Conservation (phyloP, 2,113 vertebrate species). For the Apeltes quadracus region DNA sequence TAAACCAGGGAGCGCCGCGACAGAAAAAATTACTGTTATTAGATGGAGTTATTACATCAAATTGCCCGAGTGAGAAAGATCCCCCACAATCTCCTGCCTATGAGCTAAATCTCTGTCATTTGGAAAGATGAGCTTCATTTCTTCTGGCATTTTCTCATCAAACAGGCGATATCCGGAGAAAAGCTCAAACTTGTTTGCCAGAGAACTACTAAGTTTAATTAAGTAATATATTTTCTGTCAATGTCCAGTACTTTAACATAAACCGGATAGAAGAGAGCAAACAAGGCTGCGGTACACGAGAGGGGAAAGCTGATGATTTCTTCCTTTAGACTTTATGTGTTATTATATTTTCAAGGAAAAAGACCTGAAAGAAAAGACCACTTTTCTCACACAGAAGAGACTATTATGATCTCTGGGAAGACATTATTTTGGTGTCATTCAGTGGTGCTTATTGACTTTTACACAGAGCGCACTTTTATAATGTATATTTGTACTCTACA, state of each 20-base stretch:
- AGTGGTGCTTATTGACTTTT: constrained; percentile 52
- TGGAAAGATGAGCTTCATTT: constrained; percentile 60
- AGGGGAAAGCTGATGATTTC: constrained; percentile 19
- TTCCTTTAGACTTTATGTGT: constrained; percentile 7
- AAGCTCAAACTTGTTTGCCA: constrained; percentile 15
- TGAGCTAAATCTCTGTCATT: constrained; percentile 63
- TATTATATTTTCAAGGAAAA: constrained; percentile 9
- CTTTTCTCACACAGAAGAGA: constrained; percentile 23
- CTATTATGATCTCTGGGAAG: constrained; percentile 52
- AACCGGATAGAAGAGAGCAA: constrained; percentile 18
- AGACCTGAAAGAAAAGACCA: neutral
- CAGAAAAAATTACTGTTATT: constrained; percentile 76
- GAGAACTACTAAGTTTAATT: constrained; percentile 7
- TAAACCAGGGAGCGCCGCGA: constrained; percentile 55
- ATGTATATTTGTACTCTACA: constrained; percentile 77
- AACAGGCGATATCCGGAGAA: constrained; percentile 23
- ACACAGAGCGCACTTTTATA: constrained; percentile 60
- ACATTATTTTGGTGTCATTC: constrained; percentile 59
- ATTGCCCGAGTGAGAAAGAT: constrained; percentile 67
- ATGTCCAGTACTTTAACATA: neutral
- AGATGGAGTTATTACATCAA: constrained; percentile 75
- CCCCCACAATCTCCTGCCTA: constrained; percentile 53
- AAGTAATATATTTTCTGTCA: constrained; percentile 2
- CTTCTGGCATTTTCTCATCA: constrained; percentile 50
- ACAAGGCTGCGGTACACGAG: neutral